Conservation (phyloP, 2,113 vertebrate genomes). For the Atractosteus spatula region DNA sequence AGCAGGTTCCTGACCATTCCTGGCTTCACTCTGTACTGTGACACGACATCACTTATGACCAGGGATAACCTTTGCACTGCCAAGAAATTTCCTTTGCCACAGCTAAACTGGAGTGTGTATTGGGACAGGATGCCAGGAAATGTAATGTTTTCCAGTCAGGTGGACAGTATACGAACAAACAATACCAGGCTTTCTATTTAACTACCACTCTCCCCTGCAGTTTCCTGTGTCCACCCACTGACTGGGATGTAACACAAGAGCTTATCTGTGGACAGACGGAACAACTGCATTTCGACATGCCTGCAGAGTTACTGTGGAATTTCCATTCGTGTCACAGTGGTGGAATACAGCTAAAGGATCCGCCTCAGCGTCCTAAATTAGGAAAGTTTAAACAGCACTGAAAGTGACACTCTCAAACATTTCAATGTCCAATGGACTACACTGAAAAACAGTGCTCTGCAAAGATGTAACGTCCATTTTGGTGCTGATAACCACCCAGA, state of each 20-base stretch:
- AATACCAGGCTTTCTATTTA: constrained; percentile 18
- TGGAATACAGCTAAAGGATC: constrained; percentile 25
- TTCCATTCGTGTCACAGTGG: constrained; percentile 46
- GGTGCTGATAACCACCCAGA: no score
- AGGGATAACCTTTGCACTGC: constrained; percentile 24
- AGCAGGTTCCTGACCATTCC: background rate
- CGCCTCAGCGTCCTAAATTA: background rate
- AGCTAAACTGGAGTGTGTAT: constrained; percentile 22
- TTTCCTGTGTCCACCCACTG: constrained; percentile 52
- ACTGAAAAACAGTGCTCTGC: background rate
- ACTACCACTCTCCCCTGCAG: constrained; percentile 13
- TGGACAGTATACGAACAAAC: constrained; percentile 36
- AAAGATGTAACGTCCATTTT: background rate
- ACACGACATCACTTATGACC: constrained; percentile 21
- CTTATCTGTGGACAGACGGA: constrained; percentile 30
- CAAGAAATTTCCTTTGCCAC: constrained; percentile 22
- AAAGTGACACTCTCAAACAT: background rate
- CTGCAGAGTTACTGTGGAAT: constrained; percentile 45
- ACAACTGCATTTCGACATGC: constrained; percentile 36
- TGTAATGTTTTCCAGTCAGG: constrained; percentile 45
- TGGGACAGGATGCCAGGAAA: constrained; percentile 39
- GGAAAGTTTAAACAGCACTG: background rate
- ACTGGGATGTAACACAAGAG: constrained; percentile 25
- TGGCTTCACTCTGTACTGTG: background rate
- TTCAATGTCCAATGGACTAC: background rate